phyloP scores from a whole-genome alignment of 2,888 invertebrate species.

The Pristionchus fissidentatus region DNA sequence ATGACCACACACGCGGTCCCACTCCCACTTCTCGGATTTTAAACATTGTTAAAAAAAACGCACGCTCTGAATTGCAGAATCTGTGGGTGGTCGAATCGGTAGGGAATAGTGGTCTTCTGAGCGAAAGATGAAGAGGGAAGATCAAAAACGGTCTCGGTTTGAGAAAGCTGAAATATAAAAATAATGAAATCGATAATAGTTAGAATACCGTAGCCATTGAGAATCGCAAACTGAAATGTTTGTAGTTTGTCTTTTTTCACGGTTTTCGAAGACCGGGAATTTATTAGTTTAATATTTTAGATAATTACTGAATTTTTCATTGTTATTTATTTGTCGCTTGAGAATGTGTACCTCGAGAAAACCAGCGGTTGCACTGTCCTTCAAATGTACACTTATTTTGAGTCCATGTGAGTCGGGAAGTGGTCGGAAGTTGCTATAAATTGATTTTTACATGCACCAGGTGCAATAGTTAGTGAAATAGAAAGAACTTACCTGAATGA shows the following conservation, averaged over 20 bases:
- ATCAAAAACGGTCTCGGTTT: conserved; percentile 58
- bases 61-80: conserved; percentile 26
- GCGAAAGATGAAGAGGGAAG: conserved; percentile 23
- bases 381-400: conserved; percentile 26
- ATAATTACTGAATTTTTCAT: neutral
- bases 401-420: conserved; percentile 25
- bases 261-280: neutral
- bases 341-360: conserved; percentile 24
- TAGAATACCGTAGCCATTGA: neutral
- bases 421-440: conserved; percentile 35
- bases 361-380: conserved; percentile 18
- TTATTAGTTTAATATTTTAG: neutral
- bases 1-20: too few species aligned
- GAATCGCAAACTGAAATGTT: neutral
- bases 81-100: conserved; percentile 35
- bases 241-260: neutral
- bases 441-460: neutral
- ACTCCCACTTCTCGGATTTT: too few species aligned
- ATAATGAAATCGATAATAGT: neutral
- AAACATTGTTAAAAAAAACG: neutral
- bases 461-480: neutral
- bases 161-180: conserved; percentile 52
- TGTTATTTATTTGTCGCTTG: neutral
- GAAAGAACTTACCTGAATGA: conserved; percentile 36
- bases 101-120: conserved; percentile 44